Evolutionary conservation across 2,113 vertebrate genomes (phyloP).

Genomic region (Cathartes aura): DNA sequence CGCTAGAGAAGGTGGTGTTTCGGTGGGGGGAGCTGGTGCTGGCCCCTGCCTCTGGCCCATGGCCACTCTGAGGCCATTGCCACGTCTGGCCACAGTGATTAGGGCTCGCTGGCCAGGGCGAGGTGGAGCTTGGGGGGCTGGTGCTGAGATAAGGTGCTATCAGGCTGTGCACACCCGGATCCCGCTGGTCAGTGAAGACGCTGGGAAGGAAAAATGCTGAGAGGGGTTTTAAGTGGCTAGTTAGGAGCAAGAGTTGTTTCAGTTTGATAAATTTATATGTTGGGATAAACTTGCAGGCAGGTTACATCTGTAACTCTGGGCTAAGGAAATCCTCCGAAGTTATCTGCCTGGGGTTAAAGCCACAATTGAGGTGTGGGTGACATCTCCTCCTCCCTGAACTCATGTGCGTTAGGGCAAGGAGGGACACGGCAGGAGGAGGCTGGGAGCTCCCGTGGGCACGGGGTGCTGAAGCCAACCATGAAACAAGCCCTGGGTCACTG

Average conservation of each 20-base stretch:
- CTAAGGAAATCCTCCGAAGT: not conserved
- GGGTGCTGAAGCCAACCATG: not conserved
- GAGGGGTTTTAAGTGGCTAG: not conserved
- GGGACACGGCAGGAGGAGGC: not conserved
- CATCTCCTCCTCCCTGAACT: not conserved
- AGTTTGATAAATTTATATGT: not conserved
- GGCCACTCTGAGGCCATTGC: not conserved
- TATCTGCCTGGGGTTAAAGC: not conserved
- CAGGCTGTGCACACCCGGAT: not conserved
- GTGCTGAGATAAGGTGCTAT: conserved; percentile 51
- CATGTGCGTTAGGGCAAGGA: rapidly evolving
- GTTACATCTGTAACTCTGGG: not conserved
- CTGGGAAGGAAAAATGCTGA: rapidly evolving
- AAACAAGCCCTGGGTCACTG: not conserved
- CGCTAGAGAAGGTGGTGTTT: rapidly evolving
- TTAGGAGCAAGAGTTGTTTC: not conserved
- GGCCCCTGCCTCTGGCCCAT: not conserved
- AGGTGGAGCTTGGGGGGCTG: not conserved
- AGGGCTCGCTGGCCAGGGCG: not conserved
- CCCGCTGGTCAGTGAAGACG: not conserved
- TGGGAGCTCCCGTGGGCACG: rapidly evolving
- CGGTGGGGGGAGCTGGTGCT: rapidly evolving
- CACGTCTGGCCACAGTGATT: not conserved
- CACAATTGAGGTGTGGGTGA: not conserved
- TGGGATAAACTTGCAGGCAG: not conserved